Conservation (phyloP, 2,797 vertebrate genomes). For the Chaunax sp. region DNA sequence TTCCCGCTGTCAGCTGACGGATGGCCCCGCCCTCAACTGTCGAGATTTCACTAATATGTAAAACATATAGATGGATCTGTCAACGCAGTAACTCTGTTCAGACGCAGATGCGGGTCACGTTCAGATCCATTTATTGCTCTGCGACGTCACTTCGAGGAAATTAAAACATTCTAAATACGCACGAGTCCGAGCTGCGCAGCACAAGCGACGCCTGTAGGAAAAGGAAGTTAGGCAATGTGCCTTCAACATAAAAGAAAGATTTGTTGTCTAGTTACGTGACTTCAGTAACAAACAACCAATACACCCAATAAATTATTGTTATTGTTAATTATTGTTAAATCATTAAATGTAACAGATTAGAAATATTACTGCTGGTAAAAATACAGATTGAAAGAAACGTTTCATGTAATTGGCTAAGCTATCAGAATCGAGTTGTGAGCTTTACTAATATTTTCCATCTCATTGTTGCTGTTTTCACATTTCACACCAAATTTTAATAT, state of each 20-base stretch:
- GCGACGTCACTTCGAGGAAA: constrained; percentile 73
- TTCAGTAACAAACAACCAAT: no score
- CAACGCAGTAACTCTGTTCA: accelerated
- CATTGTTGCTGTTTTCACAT: background rate
- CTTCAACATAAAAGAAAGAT: constrained; percentile 43
- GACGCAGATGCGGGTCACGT: accelerated
- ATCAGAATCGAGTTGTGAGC: no score
- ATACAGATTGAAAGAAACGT: no score
- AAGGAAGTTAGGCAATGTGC: accelerated
- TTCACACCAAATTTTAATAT: no score
- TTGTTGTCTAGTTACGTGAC: background rate
- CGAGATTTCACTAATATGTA: background rate
- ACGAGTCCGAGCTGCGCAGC: background rate
- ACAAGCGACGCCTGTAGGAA: background rate
- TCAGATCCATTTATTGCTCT: background rate
- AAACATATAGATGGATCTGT: constrained; percentile 11
- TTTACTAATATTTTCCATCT: no score
- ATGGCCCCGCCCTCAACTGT: constrained; percentile 8
- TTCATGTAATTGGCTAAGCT: no score
- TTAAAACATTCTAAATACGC: constrained; percentile 27
- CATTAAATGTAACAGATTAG: no score
- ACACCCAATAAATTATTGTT: no score
- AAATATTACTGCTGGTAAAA: background rate
- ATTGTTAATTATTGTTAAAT: no score
- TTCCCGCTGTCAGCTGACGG: constrained; percentile 43